Base-by-base conservation (phyloP, 1,140 invertebrate species). In the Drusus annulatus region DNA sequence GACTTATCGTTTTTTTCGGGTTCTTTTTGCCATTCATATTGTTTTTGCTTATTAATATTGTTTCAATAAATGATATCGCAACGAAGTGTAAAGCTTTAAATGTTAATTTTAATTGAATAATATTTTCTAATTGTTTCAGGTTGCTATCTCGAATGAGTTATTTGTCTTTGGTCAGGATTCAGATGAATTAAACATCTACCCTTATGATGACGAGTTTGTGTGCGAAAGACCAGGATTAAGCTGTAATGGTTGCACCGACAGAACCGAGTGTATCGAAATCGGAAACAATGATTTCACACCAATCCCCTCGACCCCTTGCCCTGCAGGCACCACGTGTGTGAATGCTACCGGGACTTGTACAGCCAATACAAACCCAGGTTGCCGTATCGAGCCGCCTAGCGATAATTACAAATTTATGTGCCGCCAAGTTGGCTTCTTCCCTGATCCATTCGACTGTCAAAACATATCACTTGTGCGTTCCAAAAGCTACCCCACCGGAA, bases 391-490 rank as follows among this genome's bases (percentile, higher is more conserved):
- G 0, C 50, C 65, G 36, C 36, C 36, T 1, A 45, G 36, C n/a
- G 16, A 7, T 21, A 45, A 76, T 8, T 63, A 79, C 71, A 45
- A 60, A 3, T 80, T 80, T 51, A 31, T 13, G 4, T 83, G 81
- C 52, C 54, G 62, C 25, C 79, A 80, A 36, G 8, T 62, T 3
- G 87, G 87, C 52, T 83, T 86, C n/a, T 88, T 87, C 31, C 88
- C 88, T 0, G 86, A 89, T 84, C 86, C 87, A 3, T 87, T 87
- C 21, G 84, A 87, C 31, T 88, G 88, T 71, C 86, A 87, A n/a
- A 77, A 85, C 85, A 73, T 89, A 88, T 75, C 86, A 88, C 78
- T 85, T 88, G 83, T 89, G 88, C 75, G 84, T 85, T 21, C 85
- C 86, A 74, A 10, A 56, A n/a, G n/a, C n/a, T n/a, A n/a, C n/a